Evolutionary conservation across 2,888 invertebrate genomes (phyloP).

Genomic region (Thumatha senex): DNA sequence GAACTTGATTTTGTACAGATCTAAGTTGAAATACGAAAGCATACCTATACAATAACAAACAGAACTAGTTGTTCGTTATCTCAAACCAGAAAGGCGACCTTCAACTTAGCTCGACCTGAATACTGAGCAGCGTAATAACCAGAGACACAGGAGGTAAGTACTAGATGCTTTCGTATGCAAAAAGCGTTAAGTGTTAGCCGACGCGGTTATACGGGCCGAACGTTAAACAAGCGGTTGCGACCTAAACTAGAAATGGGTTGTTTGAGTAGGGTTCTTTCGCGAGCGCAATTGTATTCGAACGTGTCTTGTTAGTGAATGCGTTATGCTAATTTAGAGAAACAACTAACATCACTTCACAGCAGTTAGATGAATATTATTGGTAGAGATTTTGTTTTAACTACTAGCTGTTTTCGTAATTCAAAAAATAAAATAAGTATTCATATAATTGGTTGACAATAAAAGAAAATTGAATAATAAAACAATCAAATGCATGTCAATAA

Average conservation of each 20-base stretch:
- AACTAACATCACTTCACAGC: conserved; percentile 45
- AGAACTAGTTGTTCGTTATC: conserved; percentile 68
- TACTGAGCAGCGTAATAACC: conserved; percentile 76
- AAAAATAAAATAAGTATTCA: neutral
- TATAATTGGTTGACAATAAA: conserved; percentile 4
- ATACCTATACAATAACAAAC: conserved; percentile 9
- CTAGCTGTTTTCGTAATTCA: neutral
- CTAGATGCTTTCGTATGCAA: conserved; percentile 80
- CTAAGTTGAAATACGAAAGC: too few relatives aligned
- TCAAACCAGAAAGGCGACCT: conserved; percentile 71
- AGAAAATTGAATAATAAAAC: conserved; percentile 15
- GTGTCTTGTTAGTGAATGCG: conserved; percentile 82
- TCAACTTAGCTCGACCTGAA: conserved; percentile 71
- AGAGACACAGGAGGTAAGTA: conserved; percentile 72
- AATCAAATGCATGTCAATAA: conserved; percentile 3
- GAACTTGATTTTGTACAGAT: too few relatives aligned
- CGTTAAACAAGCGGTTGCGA: conserved; percentile 80
- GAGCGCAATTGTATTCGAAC: conserved; percentile 81
- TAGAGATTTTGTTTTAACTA: neutral
- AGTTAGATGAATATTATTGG: conserved; percentile 16
- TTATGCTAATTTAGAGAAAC: conserved; percentile 69
- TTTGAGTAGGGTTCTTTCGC: conserved; percentile 83
- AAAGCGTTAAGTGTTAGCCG: conserved; percentile 82
- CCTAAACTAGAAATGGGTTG: conserved; percentile 82
- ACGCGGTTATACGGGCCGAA: conserved; percentile 80